Evolutionary conservation across 2,888 invertebrate species (phyloP).

Genomic region (Hedychridium roseum): DNA sequence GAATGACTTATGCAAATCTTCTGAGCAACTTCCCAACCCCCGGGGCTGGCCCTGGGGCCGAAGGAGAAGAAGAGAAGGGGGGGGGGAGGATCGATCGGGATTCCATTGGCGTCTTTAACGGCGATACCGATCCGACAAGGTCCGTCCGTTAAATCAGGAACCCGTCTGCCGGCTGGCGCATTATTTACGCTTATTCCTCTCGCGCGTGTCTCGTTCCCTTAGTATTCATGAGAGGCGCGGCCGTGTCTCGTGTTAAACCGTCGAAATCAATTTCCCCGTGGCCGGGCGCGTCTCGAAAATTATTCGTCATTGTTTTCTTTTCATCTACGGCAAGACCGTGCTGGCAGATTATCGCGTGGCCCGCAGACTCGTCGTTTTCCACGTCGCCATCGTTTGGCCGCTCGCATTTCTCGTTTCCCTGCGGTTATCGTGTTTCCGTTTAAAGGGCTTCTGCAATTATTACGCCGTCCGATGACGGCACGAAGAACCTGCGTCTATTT

Average conservation of each 20-base stretch:
- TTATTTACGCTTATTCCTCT: no score
- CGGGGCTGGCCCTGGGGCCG: no score
- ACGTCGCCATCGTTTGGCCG: conserved; percentile 18
- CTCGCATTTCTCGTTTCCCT: conserved; percentile 15
- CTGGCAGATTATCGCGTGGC: conserved; percentile 29
- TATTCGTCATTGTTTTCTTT: conserved; percentile 43
- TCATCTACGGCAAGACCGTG: conserved; percentile 18
- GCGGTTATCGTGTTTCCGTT: conserved; percentile 11
- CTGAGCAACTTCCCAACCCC: no score
- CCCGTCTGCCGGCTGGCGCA: no score
- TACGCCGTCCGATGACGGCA: conserved; percentile 32
- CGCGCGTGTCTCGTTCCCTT: not conserved
- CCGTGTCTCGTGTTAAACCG: conserved; percentile 2
- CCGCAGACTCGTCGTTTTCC: no score
- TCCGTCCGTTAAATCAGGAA: no score
- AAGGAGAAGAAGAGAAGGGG: no score
- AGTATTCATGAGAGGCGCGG: conserved; percentile 18
- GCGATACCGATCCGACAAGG: no score
- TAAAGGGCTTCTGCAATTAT: conserved; percentile 28
- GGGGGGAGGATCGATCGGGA: no score
- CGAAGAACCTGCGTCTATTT: conserved; percentile 28
- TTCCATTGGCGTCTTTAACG: no score
- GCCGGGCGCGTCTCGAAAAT: conserved; percentile 14
- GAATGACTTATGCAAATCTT: no score
- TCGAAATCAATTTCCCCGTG: conserved; percentile 30